These are phyloP conservation scores for Dipodomys ordii DNA, from an alignment of 2,113 vertebrate genomes.

Conservation along the genomic window DNA sequence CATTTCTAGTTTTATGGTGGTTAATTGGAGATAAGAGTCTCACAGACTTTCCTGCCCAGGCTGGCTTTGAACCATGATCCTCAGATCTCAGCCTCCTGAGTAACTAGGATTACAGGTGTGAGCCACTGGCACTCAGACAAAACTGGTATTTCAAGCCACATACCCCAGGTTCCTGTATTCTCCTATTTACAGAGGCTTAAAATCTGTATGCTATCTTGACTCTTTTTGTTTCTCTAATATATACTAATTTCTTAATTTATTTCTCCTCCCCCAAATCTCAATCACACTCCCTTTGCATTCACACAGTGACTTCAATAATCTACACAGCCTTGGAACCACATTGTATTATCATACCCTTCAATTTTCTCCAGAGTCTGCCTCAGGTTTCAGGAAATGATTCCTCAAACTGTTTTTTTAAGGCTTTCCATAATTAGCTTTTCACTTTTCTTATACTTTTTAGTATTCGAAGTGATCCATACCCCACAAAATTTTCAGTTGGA, in stretches of 20 bases:
- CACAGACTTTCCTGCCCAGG: no score
- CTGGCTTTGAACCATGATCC: no score
- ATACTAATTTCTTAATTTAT: not conserved
- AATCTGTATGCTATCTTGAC: slow-evolving; percentile 21
- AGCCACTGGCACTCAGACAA: not conserved
- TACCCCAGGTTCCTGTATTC: not conserved
- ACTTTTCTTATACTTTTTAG: not conserved
- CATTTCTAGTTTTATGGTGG: no score
- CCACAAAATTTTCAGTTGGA: not conserved
- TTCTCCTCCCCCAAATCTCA: not conserved
- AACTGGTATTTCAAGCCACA: slow-evolving; percentile 9
- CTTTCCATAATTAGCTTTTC: not conserved
- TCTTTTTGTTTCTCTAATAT: slow-evolving; percentile 30
- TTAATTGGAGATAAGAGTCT: no score
- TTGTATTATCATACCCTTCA: not conserved
- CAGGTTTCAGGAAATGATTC: slow-evolving; percentile 25
- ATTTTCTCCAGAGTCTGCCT: not conserved
- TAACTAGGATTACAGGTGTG: no score
- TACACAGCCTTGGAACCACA: not conserved
- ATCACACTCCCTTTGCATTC: not conserved
- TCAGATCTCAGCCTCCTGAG: no score
- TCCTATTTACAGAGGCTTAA: slow-evolving; percentile 35
- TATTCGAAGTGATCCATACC: not conserved
- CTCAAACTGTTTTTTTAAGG: not conserved
- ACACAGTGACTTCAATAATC: not conserved